Evolutionary conservation across 2,113 vertebrate genomes (phyloP).

Genomic region (Dipodomys ordii): DNA sequence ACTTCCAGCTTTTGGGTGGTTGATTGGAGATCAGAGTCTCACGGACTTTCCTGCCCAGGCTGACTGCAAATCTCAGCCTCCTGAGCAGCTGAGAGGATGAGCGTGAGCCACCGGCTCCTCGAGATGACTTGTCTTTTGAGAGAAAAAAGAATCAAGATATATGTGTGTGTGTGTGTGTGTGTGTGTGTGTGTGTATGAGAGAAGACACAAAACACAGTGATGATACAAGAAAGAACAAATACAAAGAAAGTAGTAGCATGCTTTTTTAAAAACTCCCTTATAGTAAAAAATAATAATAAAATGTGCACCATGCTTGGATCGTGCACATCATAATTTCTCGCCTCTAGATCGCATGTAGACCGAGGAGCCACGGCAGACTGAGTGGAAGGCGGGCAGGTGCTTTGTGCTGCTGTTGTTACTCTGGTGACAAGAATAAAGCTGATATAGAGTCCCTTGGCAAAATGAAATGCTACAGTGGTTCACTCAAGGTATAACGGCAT

Average conservation of each 20-base stretch:
- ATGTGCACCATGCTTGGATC: background rate
- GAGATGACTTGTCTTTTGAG: conserved; percentile 53
- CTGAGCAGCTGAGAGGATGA: no score
- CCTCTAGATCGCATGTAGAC: conserved; percentile 23
- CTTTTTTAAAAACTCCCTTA: background rate
- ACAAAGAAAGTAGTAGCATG: background rate
- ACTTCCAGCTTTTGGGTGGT: no score
- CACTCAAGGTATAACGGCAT: background rate
- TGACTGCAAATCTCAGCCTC: no score
- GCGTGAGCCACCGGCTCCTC: no score
- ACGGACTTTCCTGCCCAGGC: no score
- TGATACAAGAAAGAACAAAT: conserved; percentile 27
- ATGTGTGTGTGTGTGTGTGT: no score
- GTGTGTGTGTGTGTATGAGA: background rate
- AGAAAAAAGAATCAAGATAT: conserved; percentile 25
- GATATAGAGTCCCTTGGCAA: background rate
- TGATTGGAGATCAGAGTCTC: no score
- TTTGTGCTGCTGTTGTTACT: background rate
- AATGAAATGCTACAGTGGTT: background rate
- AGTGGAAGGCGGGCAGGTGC: background rate
- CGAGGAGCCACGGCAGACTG: background rate
- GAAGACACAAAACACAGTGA: conserved; percentile 14
- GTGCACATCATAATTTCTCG: background rate
- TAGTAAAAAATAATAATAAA: background rate
- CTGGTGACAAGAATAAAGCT: no score